Conservation (phyloP, 2,797 vertebrate genomes). For the Paratrypauchen microcephalus region DNA sequence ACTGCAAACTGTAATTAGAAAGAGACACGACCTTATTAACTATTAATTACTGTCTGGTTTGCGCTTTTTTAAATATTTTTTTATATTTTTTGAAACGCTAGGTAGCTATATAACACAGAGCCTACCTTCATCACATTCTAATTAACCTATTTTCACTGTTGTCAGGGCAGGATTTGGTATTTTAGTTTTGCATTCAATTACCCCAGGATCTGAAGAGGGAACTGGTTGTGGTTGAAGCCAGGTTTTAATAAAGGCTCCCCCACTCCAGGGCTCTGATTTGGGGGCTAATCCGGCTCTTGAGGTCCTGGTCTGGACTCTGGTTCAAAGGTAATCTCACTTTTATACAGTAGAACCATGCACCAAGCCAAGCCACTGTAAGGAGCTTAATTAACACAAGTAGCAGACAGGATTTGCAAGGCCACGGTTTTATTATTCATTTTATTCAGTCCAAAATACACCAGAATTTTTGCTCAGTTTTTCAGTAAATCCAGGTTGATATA, state of each 20-base stretch:
- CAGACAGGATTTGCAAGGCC: not conserved
- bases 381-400: constrained; percentile 23
- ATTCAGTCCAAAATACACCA: not conserved
- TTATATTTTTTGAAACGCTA: not conserved
- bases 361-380: constrained; percentile 1
- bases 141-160: constrained; percentile 14
- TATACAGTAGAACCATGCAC: constrained; percentile 40
- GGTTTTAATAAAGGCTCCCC: constrained; percentile 44
- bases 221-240: constrained; percentile 44
- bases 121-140: not conserved
- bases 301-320: constrained; percentile 32
- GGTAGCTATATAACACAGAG: not conserved
- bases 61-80: not conserved
- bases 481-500: too few species aligned
- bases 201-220: constrained; percentile 27
- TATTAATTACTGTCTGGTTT: constrained; percentile 1
- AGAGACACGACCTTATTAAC: constrained; percentile 2
- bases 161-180: constrained; percentile 28
- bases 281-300: constrained; percentile 47
- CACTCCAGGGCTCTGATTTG: constrained; percentile 46
- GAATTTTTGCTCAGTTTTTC: not conserved
- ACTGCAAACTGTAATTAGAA: not conserved
- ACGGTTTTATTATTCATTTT: not conserved
- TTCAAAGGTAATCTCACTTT: constrained; percentile 47
- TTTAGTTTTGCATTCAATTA: constrained; percentile 47